Evolutionary conservation across 2,888 invertebrate genomes (phyloP).

Genomic region (Heliconius aoede): DNA sequence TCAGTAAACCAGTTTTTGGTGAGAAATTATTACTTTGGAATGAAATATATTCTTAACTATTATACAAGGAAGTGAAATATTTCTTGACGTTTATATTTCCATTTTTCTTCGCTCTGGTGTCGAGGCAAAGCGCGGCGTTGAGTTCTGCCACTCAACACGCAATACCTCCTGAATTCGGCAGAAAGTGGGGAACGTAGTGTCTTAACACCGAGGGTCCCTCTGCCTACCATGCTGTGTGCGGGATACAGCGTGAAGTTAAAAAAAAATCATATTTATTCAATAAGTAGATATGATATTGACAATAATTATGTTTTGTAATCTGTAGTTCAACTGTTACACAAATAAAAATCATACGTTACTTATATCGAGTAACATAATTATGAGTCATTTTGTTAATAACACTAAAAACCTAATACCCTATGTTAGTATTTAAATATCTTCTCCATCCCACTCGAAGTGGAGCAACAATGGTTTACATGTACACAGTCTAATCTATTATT

Average conservation of each 20-base stretch:
- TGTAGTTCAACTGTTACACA: not conserved
- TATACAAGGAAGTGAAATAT: too few relatives aligned
- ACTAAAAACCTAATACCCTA: too few relatives aligned
- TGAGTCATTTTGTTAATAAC: too few relatives aligned
- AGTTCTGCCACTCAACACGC: not conserved
- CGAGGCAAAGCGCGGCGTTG: not conserved
- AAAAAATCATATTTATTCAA: not conserved
- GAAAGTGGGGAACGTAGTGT: not conserved
- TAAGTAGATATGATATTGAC: not conserved
- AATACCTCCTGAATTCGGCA: not conserved
- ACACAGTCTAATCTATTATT: too few relatives aligned
- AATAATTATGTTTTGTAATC: not conserved
- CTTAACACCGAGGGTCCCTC: not conserved
- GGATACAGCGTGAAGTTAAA: not conserved
- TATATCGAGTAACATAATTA: too few relatives aligned
- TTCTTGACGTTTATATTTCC: not conserved
- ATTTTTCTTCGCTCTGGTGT: not conserved
- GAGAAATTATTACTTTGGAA: not conserved
- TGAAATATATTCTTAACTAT: not conserved
- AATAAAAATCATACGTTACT: too few relatives aligned
- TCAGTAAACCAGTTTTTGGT: conserved; percentile 21
- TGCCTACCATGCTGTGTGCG: not conserved
- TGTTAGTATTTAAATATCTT: too few relatives aligned
- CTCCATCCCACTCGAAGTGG: too few relatives aligned
- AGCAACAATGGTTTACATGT: too few relatives aligned